Evolutionary conservation across 2,888 invertebrate species (phyloP).

Genomic region (Plebejus melissa): DNA sequence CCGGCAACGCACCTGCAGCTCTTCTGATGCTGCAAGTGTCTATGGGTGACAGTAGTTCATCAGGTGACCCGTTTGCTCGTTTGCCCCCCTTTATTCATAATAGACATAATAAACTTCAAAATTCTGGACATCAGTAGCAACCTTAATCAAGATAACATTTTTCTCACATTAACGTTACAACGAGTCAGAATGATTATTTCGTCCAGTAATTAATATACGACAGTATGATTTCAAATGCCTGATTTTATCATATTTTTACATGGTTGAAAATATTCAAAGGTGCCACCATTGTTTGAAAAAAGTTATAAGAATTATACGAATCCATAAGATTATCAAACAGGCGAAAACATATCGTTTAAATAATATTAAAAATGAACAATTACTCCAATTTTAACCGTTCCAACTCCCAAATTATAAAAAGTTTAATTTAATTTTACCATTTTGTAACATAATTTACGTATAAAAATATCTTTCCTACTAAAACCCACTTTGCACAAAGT

Average conservation of each 20-base stretch:
- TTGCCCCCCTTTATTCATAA: too few relatives aligned
- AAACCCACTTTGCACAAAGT: background rate
- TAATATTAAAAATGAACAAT: too few relatives aligned
- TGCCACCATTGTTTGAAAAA: background rate
- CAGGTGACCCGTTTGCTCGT: too few relatives aligned
- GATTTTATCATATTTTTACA: background rate
- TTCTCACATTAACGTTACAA: background rate
- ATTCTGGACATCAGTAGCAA: background rate
- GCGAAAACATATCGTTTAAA: too few relatives aligned
- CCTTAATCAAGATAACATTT: background rate
- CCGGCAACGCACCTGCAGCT: too few relatives aligned
- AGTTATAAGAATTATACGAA: background rate
- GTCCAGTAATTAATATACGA: background rate
- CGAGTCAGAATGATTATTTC: background rate
- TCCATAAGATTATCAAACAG: background rate
- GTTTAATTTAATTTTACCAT: too few relatives aligned
- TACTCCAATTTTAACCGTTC: too few relatives aligned
- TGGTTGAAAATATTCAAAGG: background rate
- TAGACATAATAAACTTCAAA: background rate
- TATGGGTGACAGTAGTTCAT: too few relatives aligned
- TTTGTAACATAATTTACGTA: too few relatives aligned
- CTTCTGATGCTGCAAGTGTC: too few relatives aligned
- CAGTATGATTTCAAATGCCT: background rate
- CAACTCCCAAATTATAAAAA: too few relatives aligned
- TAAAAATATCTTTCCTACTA: too few relatives aligned